Evolutionary conservation across 2,888 invertebrate genomes (phyloP).

Genomic region (Plagiodera versicolora): DNA sequence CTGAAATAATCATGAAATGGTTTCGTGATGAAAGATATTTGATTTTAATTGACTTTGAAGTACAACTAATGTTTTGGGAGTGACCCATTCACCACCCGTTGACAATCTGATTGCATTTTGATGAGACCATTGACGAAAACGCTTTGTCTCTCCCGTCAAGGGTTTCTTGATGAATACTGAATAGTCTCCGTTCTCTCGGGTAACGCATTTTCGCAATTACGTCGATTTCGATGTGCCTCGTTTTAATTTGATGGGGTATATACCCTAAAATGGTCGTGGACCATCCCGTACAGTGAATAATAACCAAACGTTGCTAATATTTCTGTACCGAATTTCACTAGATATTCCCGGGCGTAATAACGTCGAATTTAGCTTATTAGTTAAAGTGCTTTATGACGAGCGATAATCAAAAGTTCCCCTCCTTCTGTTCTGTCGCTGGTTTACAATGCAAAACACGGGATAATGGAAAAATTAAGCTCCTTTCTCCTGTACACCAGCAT

Average conservation of each 20-base stretch:
- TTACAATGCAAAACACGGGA: background rate
- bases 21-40: no score
- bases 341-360: no score
- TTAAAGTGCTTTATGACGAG: background rate
- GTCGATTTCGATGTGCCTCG: no score
- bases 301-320: no score
- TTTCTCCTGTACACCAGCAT: background rate
- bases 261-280: no score
- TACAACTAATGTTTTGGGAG: background rate
- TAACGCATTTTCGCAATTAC: no score
- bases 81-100: background rate
- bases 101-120: slow-evolving; percentile 12
- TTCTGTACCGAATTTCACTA: no score
- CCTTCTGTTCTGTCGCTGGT: background rate
- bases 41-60: background rate
- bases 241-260: no score
- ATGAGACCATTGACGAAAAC: slow-evolving; percentile 15
- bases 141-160: background rate
- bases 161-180: background rate
- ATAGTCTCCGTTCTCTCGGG: background rate
- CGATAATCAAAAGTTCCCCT: background rate
- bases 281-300: no score
- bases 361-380: background rate
- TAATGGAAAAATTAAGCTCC: background rate
- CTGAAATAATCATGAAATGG: no score